Base-by-base conservation (phyloP, 1,140 invertebrate species). In the Drosophila teissieri region DNA sequence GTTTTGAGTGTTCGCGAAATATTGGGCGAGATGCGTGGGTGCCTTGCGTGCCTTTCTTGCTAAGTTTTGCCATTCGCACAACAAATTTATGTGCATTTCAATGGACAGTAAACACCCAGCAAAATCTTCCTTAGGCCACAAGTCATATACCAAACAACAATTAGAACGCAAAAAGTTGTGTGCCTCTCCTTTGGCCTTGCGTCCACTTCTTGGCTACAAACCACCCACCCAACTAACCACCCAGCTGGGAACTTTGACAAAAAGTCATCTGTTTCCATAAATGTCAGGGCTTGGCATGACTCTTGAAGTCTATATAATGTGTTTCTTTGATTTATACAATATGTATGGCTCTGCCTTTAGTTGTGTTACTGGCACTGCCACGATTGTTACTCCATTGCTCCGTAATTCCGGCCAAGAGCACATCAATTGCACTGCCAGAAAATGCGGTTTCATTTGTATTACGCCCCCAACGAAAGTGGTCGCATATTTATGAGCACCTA, bases 201-300 rank as follows among this genome's bases (percentile, higher is more conserved):
- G 14, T 8, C n/a, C 22, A 37, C 39, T 52, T 34, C 15, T 3
- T 4, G n/a, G 12, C 39, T 17, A 4, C 14, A 14, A 14, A 4
- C 36, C 34, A 42, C 15, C 58, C 53, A 36, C 40, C 24, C 31
- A 31, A 31, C 31, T 31, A 39, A 12, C 37, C 37, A 1, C 12
- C 14, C 42, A 53, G 17, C 57, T 80, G 49, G 37, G 60, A 62
- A 42, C 58, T 62, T 63, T 79, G 70, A 78, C 81, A 78, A 78
- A 84, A 74, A 81, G 64, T 70, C 82, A 81, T 85, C 86, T 78
- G 64, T 78, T 85, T 86, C 77, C 82, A 85, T 85, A 78, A 85
- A 86, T 72, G 82, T 85, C 82, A 81, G 62, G 64, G 68, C 61
- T 60, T 75, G 73, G 73, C 74, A 73, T 53, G 53, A 61, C 64